Evolutionary conservation across 2,888 invertebrate genomes (phyloP).

Genomic region (Cosmorhoe ocellata): DNA sequence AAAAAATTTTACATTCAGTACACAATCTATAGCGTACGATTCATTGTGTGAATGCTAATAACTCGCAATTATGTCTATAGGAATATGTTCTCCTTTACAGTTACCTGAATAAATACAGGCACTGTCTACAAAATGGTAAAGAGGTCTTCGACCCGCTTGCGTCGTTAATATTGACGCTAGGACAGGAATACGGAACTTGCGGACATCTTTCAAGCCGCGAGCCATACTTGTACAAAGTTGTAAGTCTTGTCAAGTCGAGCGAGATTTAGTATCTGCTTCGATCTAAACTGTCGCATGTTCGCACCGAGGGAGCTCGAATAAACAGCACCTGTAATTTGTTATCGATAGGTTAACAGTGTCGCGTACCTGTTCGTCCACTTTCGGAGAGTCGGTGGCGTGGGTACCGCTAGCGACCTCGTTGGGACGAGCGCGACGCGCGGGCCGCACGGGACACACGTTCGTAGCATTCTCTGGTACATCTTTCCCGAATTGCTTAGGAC

Average conservation of each 20-base stretch:
- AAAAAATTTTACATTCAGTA: no score
- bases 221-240: constrained; percentile 41
- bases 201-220: constrained; percentile 56
- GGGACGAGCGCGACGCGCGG: constrained; percentile 71
- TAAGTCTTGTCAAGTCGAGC: constrained; percentile 38
- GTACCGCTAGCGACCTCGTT: constrained; percentile 82
- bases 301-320: constrained; percentile 46
- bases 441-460: constrained; percentile 74
- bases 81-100: constrained; percentile 45
- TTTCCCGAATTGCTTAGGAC: constrained; percentile 69
- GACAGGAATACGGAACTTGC: constrained; percentile 30
- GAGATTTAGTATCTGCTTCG: constrained; percentile 48
- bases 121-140: constrained; percentile 48
- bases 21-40: constrained; percentile 30
- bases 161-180: constrained; percentile 45
- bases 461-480: constrained; percentile 66
- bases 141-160: constrained; percentile 55
- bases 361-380: constrained; percentile 81
- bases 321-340: constrained; percentile 72
- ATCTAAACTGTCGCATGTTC: constrained; percentile 54
- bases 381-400: constrained; percentile 73
- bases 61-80: constrained; percentile 43
- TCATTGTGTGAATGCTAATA: constrained; percentile 44
- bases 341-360: constrained; percentile 78
- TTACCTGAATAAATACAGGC: constrained; percentile 49